Evolutionary conservation across 2,113 vertebrate genomes (phyloP).

Genomic region (Mionectes macconnelli): DNA sequence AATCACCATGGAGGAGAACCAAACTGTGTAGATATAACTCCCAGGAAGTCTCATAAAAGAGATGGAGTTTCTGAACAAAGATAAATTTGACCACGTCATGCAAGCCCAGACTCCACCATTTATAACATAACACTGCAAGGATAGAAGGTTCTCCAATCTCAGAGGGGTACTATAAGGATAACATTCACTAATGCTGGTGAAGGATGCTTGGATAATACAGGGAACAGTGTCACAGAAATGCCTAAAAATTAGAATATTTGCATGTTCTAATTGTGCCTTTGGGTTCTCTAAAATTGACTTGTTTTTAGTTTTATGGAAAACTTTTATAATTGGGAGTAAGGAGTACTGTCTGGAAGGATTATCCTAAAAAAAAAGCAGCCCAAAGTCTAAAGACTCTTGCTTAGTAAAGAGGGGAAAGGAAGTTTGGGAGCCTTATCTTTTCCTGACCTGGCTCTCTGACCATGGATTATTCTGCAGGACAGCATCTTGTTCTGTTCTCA

Average conservation of each 20-base stretch:
- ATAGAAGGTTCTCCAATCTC: background rate
- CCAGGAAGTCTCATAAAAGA: background rate
- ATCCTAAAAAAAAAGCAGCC: background rate
- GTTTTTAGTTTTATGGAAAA: conserved; percentile 17
- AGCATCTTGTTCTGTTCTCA: background rate
- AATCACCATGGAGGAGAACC: background rate
- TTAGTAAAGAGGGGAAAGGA: background rate
- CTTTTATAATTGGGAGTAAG: background rate
- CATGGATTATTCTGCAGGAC: background rate
- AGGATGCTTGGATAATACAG: background rate
- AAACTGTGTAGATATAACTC: background rate
- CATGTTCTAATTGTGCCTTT: conserved; percentile 47
- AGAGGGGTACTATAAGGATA: background rate
- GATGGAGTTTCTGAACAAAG: background rate
- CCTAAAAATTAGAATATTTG: background rate
- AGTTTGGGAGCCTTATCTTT: background rate
- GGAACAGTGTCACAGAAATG: conserved; percentile 4
- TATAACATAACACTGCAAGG: background rate
- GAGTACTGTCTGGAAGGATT: background rate
- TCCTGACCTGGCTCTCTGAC: background rate
- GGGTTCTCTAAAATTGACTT: conserved; percentile 53
- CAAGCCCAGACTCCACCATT: background rate
- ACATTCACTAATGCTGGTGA: background rate
- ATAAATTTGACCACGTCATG: background rate
- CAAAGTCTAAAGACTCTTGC: background rate